Evolutionary conservation across 1,140 invertebrate species (phyloP), one percentile per base, ranked within the genome.

Genomic region (Oryzaephilus surinamensis): DNA sequence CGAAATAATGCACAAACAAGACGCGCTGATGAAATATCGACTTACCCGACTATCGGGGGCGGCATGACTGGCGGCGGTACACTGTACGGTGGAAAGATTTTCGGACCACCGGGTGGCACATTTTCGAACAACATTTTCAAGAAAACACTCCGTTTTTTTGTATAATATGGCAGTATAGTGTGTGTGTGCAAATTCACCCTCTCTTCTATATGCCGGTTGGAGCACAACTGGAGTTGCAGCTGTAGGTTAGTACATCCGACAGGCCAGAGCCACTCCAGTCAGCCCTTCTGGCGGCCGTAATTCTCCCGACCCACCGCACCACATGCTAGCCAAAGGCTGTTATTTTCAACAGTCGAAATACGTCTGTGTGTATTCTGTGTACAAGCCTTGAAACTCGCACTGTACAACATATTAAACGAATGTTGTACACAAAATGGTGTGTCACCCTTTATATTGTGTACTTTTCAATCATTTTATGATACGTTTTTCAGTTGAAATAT

Each of bases 21-120:
- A n/a, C n/a, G 30, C 11, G 30, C 6, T 3, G 30, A 31, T 14
- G 30, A 14, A 17, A 17, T 14, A 31, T 14, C 8, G 29, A 47
- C 52, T 47, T 48, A 51, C 52, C 50, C 30, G 23, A 50, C 39
- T 14, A 46, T 23, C 17, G 46, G 30, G 15, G 50, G 46, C 30
- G 48, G 48, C 13, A 55, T 23, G 16, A 55, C 43, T 16, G 53
- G 51, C 19, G 53, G 53, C 13, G 53, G 53, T 20, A 55, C 46
- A n/a, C 39, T 43, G 37, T 55, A 55, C 19, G 53, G 41, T 11
- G 44, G 30, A 33, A 51, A 46, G 29, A 53, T 34, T 35, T 52
- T 44, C 13, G 41, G 19, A 33, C 31, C n/a, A n/a, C n/a, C 43
- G 10, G 34, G 36, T 15, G 48, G 28, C 10, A 46, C 28, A 35